Evolutionary conservation across 2,797 vertebrate species (phyloP), one percentile per base, ranked within the genome.

Genomic region (Ptychobarbus kaznakovi): DNA sequence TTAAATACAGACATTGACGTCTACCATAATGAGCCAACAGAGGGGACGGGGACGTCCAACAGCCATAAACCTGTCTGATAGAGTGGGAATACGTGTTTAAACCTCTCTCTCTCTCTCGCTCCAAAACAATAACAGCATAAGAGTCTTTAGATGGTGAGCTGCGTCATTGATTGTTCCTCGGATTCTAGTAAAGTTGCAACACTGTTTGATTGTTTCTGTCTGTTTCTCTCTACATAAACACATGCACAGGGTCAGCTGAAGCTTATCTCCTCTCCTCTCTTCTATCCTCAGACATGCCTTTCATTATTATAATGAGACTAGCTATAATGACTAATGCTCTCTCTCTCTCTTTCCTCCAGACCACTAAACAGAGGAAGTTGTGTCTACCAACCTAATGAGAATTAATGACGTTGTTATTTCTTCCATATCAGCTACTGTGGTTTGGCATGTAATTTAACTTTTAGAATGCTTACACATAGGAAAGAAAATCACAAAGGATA

Each of bases 301-400:
- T 86, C 86, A 84, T 89, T 89, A 89, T 89, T 68, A 84, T 88
- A 89, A 90, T 83, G 87, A 89, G 87, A 85, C 86, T 86, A 79
- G 61, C 20, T 69, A 81, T 80, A 78, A 83, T 87, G 79, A 90
- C 58, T 88, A 88, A 87, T 90, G 73, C 16, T 65, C 40, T 35
- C 42, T n/a, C 61, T 32, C 38, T 49, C 25, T 22, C 65, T 13
- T 65, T 46, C 56, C 25, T 42, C 20, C 49, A 70, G 49, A 75
- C 35, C 56, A 74, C 56, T 56, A 51, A 72, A 63, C 35, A 81
- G 38, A 81, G 81, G 81, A 72, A 85, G 75, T 61, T 42, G 70
- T 75, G 28, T 83, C 69, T 81, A 77, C 40, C 10, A 4, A 22
- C 28, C 70, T 88, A 88, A 89, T 89, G 82, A 81, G 81, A 89